phyloP scores from a whole-genome alignment of 2,113 vertebrate genomes.

The Heterotis niloticus region DNA sequence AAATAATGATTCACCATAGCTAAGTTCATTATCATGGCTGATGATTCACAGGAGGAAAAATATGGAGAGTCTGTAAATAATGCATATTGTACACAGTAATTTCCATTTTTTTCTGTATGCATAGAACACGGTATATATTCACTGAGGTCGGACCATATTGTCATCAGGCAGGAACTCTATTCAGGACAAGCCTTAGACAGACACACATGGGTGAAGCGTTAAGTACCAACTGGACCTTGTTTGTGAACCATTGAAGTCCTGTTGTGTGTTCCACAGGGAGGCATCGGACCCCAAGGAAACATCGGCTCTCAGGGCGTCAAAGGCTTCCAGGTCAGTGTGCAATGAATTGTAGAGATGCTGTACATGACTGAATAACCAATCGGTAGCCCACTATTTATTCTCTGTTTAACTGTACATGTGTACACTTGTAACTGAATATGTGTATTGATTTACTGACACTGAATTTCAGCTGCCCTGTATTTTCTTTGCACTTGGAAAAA shows the following conservation, averaged over 20 bases:
- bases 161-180: too few species aligned
- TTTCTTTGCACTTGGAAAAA: neutral
- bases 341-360: too few species aligned
- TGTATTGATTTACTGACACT: too few species aligned
- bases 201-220: neutral
- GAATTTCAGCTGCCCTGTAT: neutral
- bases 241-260: conserved; percentile 16
- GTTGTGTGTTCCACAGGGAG: conserved; percentile 68
- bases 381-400: neutral
- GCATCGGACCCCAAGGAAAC: conserved; percentile 76
- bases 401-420: neutral
- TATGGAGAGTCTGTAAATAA: too few species aligned
- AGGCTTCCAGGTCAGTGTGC: conserved; percentile 82
- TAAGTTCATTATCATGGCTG: too few species aligned
- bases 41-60: too few species aligned
- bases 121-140: neutral
- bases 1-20: too few species aligned
- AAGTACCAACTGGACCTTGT: neutral
- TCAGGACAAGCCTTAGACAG: neutral
- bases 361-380: neutral
- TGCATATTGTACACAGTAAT: neutral
- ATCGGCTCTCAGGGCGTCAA: conserved; percentile 71
- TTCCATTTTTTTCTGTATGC: neutral
- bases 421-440: too few species aligned
- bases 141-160: neutral